Percentiles rank a stretch among this genome's conserved stretches.
phyloP scores from a whole-genome alignment of 2,888 invertebrate genomes.

The Phortica okadai region DNA sequence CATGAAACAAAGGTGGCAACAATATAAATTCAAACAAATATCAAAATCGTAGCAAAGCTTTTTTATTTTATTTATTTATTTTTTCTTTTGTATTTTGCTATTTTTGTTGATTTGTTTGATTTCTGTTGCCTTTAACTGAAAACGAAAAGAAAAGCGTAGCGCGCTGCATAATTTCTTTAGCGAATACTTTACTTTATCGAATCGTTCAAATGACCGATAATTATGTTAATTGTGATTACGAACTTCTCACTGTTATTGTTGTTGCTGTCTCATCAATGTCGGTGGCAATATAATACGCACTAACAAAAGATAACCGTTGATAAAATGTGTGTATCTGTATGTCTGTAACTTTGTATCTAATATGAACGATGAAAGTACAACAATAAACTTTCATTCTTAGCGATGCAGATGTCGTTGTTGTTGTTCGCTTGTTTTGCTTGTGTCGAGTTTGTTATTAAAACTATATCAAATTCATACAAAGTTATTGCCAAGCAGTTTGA shows the following conservation, averaged over 20 bases:
- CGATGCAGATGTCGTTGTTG: conserved; percentile 14
- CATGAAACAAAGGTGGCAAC: too few species aligned
- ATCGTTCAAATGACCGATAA: conserved; percentile 54
- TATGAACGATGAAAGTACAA: conserved; percentile 13
- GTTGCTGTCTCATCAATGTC: neutral
- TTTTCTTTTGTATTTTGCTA: neutral
- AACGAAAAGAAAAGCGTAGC: conserved; percentile 54
- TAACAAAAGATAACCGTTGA: conserved; percentile 17
- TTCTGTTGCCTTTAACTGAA: conserved; percentile 30
- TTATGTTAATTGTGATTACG: conserved; percentile 60
- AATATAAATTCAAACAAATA: too few species aligned
- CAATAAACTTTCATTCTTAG: conserved; percentile 60
- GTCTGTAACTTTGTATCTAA: conserved; percentile 11
- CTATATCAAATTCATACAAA: conserved; percentile 35
- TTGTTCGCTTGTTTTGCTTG: neutral
- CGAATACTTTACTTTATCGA: conserved; percentile 56
- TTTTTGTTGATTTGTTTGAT: neutral
- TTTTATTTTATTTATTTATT: neutral
- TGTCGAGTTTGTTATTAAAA: conserved; percentile 32
- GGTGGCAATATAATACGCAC: too few species aligned
- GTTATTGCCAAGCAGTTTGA: neutral
- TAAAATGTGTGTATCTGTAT: neutral
- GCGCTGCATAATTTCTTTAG: conserved; percentile 65
- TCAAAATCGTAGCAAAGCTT: neutral
- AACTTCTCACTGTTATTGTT: conserved; percentile 47